Conservation (phyloP, 1,140 invertebrate species). For the Drosophila setifemur region DNA sequence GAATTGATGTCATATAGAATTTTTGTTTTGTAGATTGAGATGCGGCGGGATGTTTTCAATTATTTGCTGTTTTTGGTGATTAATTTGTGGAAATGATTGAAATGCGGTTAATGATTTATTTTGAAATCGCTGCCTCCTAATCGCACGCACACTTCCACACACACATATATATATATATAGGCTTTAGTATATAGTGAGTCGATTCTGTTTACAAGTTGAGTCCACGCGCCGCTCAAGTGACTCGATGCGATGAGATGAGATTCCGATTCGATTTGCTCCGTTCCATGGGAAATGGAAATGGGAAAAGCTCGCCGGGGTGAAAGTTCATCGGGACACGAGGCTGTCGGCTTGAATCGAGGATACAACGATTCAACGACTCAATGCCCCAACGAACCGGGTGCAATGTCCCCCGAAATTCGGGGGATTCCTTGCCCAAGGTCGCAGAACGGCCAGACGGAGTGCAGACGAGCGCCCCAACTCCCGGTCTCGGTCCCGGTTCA, state of each 20-base stretch:
- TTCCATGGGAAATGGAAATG: slow-evolving; percentile 11
- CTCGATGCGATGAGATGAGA: neutral
- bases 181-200: neutral
- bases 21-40: no score
- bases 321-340: slow-evolving; percentile 25
- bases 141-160: neutral
- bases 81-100: slow-evolving; percentile 35
- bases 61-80: slow-evolving; percentile 20
- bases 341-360: no score
- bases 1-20: slow-evolving; percentile 1
- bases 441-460: slow-evolving; percentile 36
- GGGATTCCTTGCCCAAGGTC: slow-evolving; percentile 25
- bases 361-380: no score
- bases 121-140: slow-evolving; percentile 24
- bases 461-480: slow-evolving; percentile 25
- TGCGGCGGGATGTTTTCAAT: no score
- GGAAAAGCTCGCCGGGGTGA: slow-evolving; percentile 20
- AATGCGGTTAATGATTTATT: slow-evolving; percentile 43
- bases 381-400: slow-evolving; percentile 7
- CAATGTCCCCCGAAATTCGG: slow-evolving; percentile 6
- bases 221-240: slow-evolving; percentile 39
- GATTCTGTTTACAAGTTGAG: slow-evolving; percentile 36
- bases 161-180: neutral
- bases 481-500: no score
- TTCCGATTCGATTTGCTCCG: neutral